These are phyloP conservation scores for Apoderus coryli DNA, from an alignment of 2,888 invertebrate species.

Conservation along the genomic window DNA sequence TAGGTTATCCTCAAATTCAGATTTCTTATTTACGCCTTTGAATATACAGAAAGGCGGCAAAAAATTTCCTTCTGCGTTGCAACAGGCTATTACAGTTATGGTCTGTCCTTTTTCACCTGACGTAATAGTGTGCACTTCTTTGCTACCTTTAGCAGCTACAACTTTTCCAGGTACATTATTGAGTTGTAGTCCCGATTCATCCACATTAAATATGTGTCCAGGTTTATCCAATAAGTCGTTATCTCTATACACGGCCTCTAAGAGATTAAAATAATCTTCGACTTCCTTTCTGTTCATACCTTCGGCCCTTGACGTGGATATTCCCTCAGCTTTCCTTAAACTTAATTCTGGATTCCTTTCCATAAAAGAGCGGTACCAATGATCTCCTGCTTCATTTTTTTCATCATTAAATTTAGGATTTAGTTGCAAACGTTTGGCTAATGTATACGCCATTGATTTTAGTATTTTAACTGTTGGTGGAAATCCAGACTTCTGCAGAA, in stretches of 20 bases:
- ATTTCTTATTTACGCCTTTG: constrained; percentile 16
- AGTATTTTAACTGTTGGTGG: no score
- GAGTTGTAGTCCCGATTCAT: constrained; percentile 21
- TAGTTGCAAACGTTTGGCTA: no score
- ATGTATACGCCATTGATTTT: no score
- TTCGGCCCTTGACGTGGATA: constrained; percentile 5
- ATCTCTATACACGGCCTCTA: constrained; percentile 17
- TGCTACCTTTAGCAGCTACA: constrained; percentile 19
- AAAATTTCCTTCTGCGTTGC: constrained; percentile 14
- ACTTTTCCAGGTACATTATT: constrained; percentile 27
- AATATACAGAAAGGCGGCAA: constrained; percentile 13
- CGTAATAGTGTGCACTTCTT: constrained; percentile 18
- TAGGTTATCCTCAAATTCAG: constrained; percentile 14
- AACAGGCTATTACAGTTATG: constrained; percentile 21
- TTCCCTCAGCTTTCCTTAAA: constrained; percentile 3
- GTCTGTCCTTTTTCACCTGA: constrained; percentile 24
- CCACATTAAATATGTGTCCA: constrained; percentile 11
- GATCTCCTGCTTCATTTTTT: constrained; percentile 4
- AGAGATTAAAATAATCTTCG: constrained; percentile 12
- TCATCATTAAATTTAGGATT: no score
- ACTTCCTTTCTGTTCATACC: constrained; percentile 8
- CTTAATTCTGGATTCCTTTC: constrained; percentile 5
- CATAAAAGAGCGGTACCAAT: constrained; percentile 6
- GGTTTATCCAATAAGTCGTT: constrained; percentile 24
- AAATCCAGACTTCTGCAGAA: no score